Evolutionary conservation across 2,797 vertebrate species (phyloP), one percentile per base, ranked within the genome.

Genomic region (Lithobates pipiens): DNA sequence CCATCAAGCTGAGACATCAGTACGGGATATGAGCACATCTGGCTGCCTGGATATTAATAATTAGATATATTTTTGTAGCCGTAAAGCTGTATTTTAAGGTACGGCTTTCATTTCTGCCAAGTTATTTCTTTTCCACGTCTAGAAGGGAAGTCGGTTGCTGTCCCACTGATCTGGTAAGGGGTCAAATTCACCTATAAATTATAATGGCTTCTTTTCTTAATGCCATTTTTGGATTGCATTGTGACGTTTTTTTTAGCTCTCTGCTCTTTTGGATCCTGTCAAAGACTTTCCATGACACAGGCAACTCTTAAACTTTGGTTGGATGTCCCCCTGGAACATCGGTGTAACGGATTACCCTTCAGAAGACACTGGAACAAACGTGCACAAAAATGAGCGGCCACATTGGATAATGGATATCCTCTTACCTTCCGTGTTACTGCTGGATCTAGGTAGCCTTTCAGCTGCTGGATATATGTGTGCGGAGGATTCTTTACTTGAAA

Each of bases 401-500:
- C 21, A 77, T 6, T 21, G 57, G 83, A 67, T 80, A 88, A 88
- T 77, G 63, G 89, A 86, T 86, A 1, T 11, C 78, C 87, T 87
- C 94, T 94, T 91, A 99, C 98, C 97, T 99, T 99, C 90, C 98
- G 96, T 74, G 97, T 98, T 77, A 99, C 98, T 0, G 97, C 97
- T 0, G 98, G 98, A 91, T 99, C 98, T 18, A 99, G 94, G 90
- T 98, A 99, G 69, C 98, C 97, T 92, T 96, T 95, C 70, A 99
- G 89, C 90, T 99, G 99, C 91, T 97, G 97, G 90, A 99, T 98
- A 86, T 99, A 99, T 0, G 98, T 98, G 84, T 99, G 98, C 0
- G 98, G 98, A 82, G 98, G 98, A 83, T 99, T 99, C 93, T 99
- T 99, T 91, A 99, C 98, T 91, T 99, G 98, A 89, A 99, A 99